phyloP scores from a whole-genome alignment of 2,797 vertebrate genomes.

The Dromococcyx pavoninus region DNA sequence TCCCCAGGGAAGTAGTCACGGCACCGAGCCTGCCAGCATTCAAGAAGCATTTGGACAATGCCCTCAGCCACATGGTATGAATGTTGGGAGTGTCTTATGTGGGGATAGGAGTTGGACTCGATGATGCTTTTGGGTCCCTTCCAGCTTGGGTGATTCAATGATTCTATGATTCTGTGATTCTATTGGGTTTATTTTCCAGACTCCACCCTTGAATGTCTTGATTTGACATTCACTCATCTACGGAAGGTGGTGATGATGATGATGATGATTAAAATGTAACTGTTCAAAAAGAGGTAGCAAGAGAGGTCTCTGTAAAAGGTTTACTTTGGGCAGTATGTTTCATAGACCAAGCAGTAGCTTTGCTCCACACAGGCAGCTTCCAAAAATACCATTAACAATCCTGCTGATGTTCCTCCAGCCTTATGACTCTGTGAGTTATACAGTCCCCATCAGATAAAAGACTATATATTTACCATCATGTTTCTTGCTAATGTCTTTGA shows the following conservation, averaged over 20 bases:
- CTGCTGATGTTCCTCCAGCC: background rate
- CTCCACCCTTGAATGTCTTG: background rate
- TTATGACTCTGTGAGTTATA: background rate
- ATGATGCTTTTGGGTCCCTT: too few species aligned
- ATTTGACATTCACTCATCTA: background rate
- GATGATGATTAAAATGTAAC: background rate
- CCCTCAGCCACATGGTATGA: too few species aligned
- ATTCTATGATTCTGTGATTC: too few species aligned
- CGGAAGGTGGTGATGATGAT: background rate
- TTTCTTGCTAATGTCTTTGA: slow-evolving; percentile 75
- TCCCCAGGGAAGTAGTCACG: too few species aligned
- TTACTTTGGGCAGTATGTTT: background rate
- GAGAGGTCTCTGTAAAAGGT: background rate
- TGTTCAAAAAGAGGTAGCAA: background rate
- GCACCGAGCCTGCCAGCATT: too few species aligned
- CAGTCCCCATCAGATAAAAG: slow-evolving; percentile 49
- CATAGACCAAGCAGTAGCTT: background rate
- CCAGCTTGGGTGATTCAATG: too few species aligned
- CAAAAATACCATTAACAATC: background rate
- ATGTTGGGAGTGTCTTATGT: too few species aligned
- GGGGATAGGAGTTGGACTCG: too few species aligned
- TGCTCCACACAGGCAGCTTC: background rate
- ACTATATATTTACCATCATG: slow-evolving; percentile 50
- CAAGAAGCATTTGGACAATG: too few species aligned
- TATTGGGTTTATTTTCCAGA: background rate